phyloP scores from a whole-genome alignment of 2,113 vertebrate genomes.

The Oncorhynchus keta region DNA sequence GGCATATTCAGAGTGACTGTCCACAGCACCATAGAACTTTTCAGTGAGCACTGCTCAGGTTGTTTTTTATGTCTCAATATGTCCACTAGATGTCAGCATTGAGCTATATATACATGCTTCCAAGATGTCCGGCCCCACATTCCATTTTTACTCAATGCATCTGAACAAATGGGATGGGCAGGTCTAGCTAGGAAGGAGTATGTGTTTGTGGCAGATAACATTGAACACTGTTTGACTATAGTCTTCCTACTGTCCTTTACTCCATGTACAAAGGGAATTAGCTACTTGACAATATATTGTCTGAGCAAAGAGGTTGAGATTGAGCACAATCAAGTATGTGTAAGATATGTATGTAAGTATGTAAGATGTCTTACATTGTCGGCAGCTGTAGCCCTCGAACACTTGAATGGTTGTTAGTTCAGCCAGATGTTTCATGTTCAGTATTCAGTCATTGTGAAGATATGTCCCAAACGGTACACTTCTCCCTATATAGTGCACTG shows the following conservation, averaged over 20 bases:
- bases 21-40: conserved; percentile 22
- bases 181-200: no score
- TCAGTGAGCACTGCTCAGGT: conserved; percentile 1
- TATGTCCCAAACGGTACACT: no score
- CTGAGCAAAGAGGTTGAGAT: background rate
- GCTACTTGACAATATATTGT: background rate
- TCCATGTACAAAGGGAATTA: background rate
- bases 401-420: background rate
- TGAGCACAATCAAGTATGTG: background rate
- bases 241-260: background rate
- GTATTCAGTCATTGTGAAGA: background rate
- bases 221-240: background rate
- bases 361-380: background rate
- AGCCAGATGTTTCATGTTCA: background rate
- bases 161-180: no score
- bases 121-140: background rate
- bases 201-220: background rate
- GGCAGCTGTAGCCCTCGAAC: background rate
- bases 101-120: background rate
- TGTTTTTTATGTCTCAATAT: background rate
- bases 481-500: no score
- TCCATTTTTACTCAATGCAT: background rate
- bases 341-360: no score
- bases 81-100: background rate
- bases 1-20: conserved; percentile 22